phyloP scores from a whole-genome alignment of 2,113 vertebrate species.

The Dromiciops gliroides region DNA sequence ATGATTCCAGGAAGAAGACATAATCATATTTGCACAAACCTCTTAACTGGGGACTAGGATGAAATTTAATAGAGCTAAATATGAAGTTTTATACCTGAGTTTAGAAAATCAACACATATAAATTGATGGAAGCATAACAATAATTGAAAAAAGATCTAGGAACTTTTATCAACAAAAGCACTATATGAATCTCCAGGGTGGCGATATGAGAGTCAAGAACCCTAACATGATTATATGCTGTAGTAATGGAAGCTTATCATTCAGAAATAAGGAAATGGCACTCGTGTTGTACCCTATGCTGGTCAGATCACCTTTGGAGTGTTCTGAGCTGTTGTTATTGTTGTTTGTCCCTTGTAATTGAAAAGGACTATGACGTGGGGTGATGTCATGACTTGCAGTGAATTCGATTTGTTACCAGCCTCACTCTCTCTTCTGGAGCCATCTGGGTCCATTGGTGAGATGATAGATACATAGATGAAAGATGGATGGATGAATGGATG shows the following conservation, averaged over 20 bases:
- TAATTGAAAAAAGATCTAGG: neutral
- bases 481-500: too few species aligned
- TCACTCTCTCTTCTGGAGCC: too few species aligned
- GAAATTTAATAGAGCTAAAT: neutral
- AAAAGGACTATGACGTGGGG: too few species aligned
- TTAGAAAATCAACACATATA: neutral
- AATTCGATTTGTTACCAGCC: too few species aligned
- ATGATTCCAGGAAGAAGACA: neutral
- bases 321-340: too few species aligned
- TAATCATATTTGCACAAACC: neutral
- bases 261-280: neutral
- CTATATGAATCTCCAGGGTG: neutral
- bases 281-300: neutral
- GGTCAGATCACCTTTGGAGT: neutral
- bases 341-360: too few species aligned
- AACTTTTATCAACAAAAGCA: neutral
- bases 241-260: neutral
- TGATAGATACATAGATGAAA: too few species aligned
- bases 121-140: neutral
- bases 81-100: neutral
- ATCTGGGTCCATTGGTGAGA: too few species aligned
- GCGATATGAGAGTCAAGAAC: neutral
- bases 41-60: neutral
- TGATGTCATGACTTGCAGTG: too few species aligned
- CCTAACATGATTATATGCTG: neutral